A percentile compares a stretch with the other conserved stretches of the same genome.
Conservation (phyloP, 1,140 invertebrate species). For the Apis mellifera region DNA sequence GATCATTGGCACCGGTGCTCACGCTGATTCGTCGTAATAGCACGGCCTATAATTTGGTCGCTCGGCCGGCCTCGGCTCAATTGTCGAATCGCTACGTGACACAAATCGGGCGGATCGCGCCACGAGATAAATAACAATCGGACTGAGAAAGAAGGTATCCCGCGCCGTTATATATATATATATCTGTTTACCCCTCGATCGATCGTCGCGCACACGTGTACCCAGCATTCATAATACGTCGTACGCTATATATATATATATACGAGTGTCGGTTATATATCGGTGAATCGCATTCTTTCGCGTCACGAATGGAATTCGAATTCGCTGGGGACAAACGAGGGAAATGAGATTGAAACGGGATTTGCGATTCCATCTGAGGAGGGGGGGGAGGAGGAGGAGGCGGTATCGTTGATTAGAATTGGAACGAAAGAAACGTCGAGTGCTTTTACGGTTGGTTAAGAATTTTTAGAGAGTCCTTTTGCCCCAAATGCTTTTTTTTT, state of each 20-base stretch:
- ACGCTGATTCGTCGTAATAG: conserved; percentile 48
- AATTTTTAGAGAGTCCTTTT: too few species aligned
- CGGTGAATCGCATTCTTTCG: conserved; percentile 20
- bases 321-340: neutral
- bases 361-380: neutral
- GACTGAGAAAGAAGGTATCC: conserved; percentile 33
- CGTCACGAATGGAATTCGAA: conserved; percentile 6
- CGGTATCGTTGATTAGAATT: neutral
- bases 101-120: conserved; percentile 21
- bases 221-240: conserved; percentile 32
- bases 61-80: conserved; percentile 24
- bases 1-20: conserved; percentile 46
- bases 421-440: neutral
- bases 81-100: conserved; percentile 48
- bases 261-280: neutral
- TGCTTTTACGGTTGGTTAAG: too few species aligned
- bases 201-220: neutral
- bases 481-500: neutral
- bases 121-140: conserved; percentile 7
- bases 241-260: neutral
- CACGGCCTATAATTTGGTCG: conserved; percentile 41
- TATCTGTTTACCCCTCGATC: conserved; percentile 47
- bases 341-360: neutral
- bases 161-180: neutral
- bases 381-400: too few species aligned